Evolutionary conservation across 2,797 vertebrate genomes (phyloP).

Genomic region (Etheostoma perlongum): DNA sequence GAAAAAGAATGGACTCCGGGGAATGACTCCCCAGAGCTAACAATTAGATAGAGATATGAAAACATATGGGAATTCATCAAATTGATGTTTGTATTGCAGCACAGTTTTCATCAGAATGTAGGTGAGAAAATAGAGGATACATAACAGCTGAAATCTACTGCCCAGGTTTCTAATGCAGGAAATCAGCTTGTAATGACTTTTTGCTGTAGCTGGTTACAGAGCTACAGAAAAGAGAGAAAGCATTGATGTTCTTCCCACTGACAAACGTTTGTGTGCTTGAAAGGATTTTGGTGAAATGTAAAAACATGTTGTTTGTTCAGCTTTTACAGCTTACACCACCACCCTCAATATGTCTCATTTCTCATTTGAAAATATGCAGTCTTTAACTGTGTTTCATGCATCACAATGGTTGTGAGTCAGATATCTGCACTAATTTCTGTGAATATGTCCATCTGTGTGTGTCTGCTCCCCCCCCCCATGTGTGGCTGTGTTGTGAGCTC

Average conservation of each 20-base stretch:
- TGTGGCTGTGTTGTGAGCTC: constrained; percentile 27
- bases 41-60: constrained; percentile 6
- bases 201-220: constrained; percentile 22
- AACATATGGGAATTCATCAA: constrained; percentile 23
- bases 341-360: constrained; percentile 29
- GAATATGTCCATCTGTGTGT: neutral
- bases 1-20: too few relatives aligned
- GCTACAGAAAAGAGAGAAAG: constrained; percentile 17
- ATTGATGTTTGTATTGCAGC: constrained; percentile 25
- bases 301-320: constrained; percentile 65
- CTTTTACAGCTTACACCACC: constrained; percentile 41
- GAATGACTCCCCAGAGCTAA: too few relatives aligned
- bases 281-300: constrained; percentile 59
- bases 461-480: constrained; percentile 1
- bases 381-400: constrained; percentile 16
- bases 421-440: constrained; percentile 19
- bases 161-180: constrained; percentile 26
- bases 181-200: constrained; percentile 28
- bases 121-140: constrained; percentile 13
- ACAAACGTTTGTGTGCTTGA: constrained; percentile 66
- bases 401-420: constrained; percentile 18
- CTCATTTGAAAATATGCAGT: constrained; percentile 48
- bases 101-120: constrained; percentile 22
- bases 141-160: neutral
- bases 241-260: constrained; percentile 58